phyloP scores from a whole-genome alignment of 2,797 vertebrate species.

The Chrosomus eos region DNA sequence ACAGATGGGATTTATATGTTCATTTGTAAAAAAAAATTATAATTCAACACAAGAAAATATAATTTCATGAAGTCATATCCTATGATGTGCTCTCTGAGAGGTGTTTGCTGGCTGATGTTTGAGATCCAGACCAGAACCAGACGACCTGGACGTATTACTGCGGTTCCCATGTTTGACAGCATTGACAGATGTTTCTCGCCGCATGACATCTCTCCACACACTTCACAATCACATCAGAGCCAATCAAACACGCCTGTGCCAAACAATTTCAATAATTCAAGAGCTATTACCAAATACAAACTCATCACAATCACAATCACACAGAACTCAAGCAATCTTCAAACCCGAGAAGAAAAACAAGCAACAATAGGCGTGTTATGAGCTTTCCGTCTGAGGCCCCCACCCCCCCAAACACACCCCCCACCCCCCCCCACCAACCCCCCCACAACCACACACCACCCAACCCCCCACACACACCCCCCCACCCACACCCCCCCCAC shows the following conservation, averaged over 20 bases:
- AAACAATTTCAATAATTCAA: slow-evolving; percentile 26
- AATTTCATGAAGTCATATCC: background rate
- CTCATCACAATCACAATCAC: slow-evolving; percentile 17
- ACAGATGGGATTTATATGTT: background rate
- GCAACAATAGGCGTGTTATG: slow-evolving; percentile 59
- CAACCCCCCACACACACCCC: too few relatives aligned
- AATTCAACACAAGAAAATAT: background rate
- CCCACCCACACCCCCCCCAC: fast-evolving
- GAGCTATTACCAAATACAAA: slow-evolving; percentile 8
- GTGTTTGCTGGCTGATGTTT: background rate
- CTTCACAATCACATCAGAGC: slow-evolving; percentile 35
- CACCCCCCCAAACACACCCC: fast-evolving
- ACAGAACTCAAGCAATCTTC: background rate
- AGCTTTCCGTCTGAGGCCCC: background rate
- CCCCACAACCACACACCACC: too few relatives aligned
- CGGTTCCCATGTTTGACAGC: background rate
- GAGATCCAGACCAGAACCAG: background rate
- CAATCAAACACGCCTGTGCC: slow-evolving; percentile 20
- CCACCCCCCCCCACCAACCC: too few relatives aligned
- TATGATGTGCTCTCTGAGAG: background rate
- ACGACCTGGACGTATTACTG: background rate
- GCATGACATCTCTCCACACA: background rate
- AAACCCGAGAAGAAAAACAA: background rate
- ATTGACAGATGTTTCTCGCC: background rate
- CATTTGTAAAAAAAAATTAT: background rate